phyloP scores from a whole-genome alignment of 2,888 invertebrate species.

The Mesorhabditis spiculigera region DNA sequence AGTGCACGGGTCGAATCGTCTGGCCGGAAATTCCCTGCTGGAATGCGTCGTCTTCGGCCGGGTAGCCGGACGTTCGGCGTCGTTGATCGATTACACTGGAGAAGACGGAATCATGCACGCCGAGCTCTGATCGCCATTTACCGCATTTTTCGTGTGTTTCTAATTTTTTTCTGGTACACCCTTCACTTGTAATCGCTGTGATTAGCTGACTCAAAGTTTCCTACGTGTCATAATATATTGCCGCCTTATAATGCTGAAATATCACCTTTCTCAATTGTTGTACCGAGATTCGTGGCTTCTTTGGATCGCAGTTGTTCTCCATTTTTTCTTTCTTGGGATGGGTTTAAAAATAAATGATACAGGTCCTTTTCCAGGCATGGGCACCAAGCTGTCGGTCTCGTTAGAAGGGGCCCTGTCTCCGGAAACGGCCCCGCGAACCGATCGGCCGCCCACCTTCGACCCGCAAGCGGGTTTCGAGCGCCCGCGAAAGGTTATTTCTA shows the following conservation, averaged over 20 bases:
- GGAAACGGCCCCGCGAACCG: constrained; percentile 47
- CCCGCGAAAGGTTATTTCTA: constrained; percentile 39
- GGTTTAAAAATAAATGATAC: too few species aligned
- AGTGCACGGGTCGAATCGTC: constrained; percentile 56
- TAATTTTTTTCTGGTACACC: too few species aligned
- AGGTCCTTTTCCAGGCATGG: constrained; percentile 32
- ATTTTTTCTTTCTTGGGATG: too few species aligned
- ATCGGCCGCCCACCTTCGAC: constrained; percentile 57
- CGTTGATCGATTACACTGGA: constrained; percentile 21
- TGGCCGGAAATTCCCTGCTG: constrained; percentile 57
- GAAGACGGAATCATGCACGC: constrained; percentile 7
- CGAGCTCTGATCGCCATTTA: too few species aligned
- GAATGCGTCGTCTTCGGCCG: constrained; percentile 59
- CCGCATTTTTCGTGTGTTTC: too few species aligned
- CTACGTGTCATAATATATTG: too few species aligned
- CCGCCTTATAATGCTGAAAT: too few species aligned
- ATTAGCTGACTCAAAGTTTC: too few species aligned
- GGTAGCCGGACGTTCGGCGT: constrained; percentile 50
- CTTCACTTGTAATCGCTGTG: too few species aligned
- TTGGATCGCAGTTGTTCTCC: too few species aligned
- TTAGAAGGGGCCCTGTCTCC: constrained; percentile 46
- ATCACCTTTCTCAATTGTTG: too few species aligned
- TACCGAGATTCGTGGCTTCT: too few species aligned
- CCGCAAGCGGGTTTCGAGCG: constrained; percentile 51
- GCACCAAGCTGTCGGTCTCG: constrained; percentile 49